Conservation (phyloP, 2,113 vertebrate genomes). For the Scomber japonicus region DNA sequence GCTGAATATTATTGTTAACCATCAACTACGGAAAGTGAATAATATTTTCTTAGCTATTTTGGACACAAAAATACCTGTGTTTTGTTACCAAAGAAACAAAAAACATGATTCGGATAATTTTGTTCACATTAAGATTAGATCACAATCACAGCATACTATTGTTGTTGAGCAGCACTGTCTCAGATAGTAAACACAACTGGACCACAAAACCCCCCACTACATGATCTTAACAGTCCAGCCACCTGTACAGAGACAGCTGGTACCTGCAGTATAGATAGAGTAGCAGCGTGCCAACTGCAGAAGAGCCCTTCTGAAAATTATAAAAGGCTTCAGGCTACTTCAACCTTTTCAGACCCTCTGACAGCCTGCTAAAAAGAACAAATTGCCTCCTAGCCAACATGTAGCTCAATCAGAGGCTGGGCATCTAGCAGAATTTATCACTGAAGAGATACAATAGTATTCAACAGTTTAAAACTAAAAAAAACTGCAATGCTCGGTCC, state of each 20-base stretch:
- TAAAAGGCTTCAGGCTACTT: constrained; percentile 46
- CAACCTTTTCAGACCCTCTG: constrained; percentile 47
- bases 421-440: constrained; percentile 47
- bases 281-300: constrained; percentile 24
- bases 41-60: too few species aligned
- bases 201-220: constrained; percentile 16
- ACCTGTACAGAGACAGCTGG: constrained; percentile 48
- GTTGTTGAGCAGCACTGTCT: constrained; percentile 5
- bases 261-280: constrained; percentile 13
- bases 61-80: neutral
- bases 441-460: constrained; percentile 35
- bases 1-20: too few species aligned
- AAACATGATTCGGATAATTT: neutral
- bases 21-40: too few species aligned
- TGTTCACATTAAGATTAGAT: constrained; percentile 18
- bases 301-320: constrained; percentile 46
- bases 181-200: constrained; percentile 11
- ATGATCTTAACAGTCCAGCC: constrained; percentile 48
- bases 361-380: constrained; percentile 61
- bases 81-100: constrained; percentile 28
- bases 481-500: constrained; percentile 5
- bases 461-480: constrained; percentile 40
- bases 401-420: constrained; percentile 55
- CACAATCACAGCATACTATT: constrained; percentile 10
- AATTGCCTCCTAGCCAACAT: constrained; percentile 49